phyloP scores from a whole-genome alignment of 2,113 vertebrate species.

The Perccottus glenii region DNA sequence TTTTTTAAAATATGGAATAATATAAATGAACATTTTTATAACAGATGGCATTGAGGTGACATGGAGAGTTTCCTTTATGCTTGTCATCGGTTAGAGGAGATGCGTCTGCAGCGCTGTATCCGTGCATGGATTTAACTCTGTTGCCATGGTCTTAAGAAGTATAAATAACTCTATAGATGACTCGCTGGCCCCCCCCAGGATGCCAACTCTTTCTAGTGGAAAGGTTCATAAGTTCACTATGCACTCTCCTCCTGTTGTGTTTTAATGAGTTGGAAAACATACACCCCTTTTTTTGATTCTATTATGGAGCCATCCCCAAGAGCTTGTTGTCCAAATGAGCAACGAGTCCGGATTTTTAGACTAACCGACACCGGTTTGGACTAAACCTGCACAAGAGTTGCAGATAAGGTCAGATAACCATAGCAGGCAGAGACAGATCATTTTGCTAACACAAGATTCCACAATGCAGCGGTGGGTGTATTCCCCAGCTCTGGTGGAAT shows the following conservation, averaged over 20 bases:
- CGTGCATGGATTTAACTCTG: constrained; percentile 43
- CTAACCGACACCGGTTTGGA: constrained; percentile 31
- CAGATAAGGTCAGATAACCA: constrained; percentile 54
- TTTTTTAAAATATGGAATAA: too few relatives aligned
- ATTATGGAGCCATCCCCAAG: constrained; percentile 46
- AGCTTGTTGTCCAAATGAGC: constrained; percentile 58
- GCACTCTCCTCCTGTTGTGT: constrained; percentile 39
- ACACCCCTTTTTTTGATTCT: constrained; percentile 37
- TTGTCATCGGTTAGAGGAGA: not conserved
- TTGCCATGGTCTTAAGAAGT: constrained; percentile 55
- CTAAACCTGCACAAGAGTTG: constrained; percentile 41
- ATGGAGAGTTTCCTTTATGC: not conserved
- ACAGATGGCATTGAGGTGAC: too few relatives aligned
- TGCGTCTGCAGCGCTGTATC: constrained; percentile 13
- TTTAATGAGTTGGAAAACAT: constrained; percentile 63
- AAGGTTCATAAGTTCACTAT: constrained; percentile 60
- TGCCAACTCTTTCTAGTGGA: constrained; percentile 25
- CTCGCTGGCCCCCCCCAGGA: constrained; percentile 38
- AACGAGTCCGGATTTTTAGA: constrained; percentile 26
- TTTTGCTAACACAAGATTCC: constrained; percentile 16
- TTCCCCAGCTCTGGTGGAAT: constrained; percentile 18
- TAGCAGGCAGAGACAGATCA: constrained; percentile 18
- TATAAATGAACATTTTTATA: too few relatives aligned
- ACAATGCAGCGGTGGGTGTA: constrained; percentile 32
- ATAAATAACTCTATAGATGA: constrained; percentile 66